Evolutionary conservation across 2,888 invertebrate species (phyloP).

Genomic region (Deroplatys truncata): DNA sequence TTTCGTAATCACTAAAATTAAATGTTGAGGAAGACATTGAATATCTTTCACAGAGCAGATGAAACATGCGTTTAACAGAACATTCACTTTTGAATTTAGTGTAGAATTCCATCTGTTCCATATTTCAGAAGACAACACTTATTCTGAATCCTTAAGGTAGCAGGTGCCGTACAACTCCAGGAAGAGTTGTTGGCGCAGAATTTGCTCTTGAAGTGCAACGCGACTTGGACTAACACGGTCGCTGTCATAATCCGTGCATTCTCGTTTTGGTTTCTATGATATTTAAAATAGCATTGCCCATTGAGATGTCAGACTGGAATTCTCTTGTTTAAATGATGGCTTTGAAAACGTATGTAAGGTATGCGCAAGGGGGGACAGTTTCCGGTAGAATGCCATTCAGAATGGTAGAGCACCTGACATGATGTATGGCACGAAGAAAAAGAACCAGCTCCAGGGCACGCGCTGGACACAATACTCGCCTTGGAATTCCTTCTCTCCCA

Average conservation of each 20-base stretch:
- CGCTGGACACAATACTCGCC: slow-evolving; percentile 4
- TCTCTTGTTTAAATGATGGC: neutral
- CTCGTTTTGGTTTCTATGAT: neutral
- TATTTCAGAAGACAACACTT: too few species aligned
- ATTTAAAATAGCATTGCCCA: neutral
- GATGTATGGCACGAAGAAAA: neutral
- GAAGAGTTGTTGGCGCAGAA: neutral
- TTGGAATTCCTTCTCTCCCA: neutral
- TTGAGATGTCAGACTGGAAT: neutral
- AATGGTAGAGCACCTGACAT: slow-evolving; percentile 2
- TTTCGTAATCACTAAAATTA: too few species aligned
- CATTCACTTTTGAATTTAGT: too few species aligned
- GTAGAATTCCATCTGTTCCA: too few species aligned
- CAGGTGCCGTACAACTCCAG: neutral
- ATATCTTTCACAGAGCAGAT: too few species aligned
- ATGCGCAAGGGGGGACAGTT: neutral
- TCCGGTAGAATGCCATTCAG: slow-evolving; percentile 9
- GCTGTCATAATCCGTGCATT: neutral
- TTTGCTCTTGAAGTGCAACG: neutral
- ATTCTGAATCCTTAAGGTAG: neutral
- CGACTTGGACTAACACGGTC: neutral
- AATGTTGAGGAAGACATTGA: too few species aligned
- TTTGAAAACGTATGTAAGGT: neutral
- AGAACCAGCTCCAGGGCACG: slow-evolving; percentile 1
- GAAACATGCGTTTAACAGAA: too few species aligned